Conservation (phyloP, 2,888 invertebrate species). For the Entomobrya multifasciata region DNA sequence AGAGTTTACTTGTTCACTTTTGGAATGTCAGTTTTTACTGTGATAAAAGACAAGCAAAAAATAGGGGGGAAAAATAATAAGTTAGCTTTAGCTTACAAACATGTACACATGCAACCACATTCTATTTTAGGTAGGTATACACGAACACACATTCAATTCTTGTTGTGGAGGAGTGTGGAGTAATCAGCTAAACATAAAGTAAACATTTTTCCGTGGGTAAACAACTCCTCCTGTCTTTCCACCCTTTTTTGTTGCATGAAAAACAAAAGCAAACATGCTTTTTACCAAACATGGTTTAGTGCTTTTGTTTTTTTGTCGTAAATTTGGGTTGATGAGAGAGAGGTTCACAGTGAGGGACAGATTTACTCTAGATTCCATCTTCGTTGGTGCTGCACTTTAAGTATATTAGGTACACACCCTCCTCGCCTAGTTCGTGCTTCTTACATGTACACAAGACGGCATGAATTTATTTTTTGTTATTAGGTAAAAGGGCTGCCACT, state of each 20-base stretch:
- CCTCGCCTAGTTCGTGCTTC: no score
- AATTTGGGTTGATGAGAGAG: slow-evolving; percentile 53
- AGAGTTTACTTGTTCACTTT: slow-evolving; percentile 26
- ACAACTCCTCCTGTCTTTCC: slow-evolving; percentile 17
- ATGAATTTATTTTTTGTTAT: background rate
- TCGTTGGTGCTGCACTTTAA: background rate
- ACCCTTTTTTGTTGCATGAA: slow-evolving; percentile 16
- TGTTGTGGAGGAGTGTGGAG: slow-evolving; percentile 32
- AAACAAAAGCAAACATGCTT: slow-evolving; percentile 20
- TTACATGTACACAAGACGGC: background rate
- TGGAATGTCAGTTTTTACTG: slow-evolving; percentile 22
- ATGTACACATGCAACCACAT: background rate
- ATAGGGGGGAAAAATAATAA: background rate
- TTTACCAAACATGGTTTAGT: slow-evolving; percentile 15
- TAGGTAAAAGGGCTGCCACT: background rate
- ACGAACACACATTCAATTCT: no score
- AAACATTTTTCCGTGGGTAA: slow-evolving; percentile 48
- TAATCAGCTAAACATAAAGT: slow-evolving; percentile 52
- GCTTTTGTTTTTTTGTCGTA: slow-evolving; percentile 43
- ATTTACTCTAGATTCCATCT: slow-evolving; percentile 49
- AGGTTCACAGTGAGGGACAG: slow-evolving; percentile 28
- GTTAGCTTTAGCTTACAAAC: background rate
- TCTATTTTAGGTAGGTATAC: no score
- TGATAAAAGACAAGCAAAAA: background rate
- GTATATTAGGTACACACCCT: no score